phyloP scores from a whole-genome alignment of 2,113 vertebrate genomes.

The Rhombomys opimus region DNA sequence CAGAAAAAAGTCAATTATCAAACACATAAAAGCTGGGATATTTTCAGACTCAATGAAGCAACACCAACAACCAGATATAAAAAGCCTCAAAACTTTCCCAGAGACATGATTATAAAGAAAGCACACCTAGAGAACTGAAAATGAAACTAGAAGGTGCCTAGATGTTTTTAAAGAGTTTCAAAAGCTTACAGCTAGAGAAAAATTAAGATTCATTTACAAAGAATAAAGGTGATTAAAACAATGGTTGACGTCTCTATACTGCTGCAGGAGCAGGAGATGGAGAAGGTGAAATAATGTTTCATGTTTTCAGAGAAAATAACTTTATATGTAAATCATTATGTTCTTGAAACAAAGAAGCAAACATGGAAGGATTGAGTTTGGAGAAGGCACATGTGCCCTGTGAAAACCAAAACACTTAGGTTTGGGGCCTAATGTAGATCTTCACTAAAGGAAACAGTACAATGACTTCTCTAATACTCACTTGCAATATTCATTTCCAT shows the following conservation, averaged over 20 bases:
- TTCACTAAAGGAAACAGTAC: neutral
- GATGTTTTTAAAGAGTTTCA: neutral
- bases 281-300: neutral
- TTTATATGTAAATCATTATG: neutral
- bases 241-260: neutral
- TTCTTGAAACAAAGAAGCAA: constrained; percentile 8
- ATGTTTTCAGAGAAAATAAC: constrained; percentile 6
- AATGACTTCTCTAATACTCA: neutral
- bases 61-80: neutral
- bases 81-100: neutral
- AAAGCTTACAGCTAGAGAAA: neutral
- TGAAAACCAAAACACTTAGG: neutral
- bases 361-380: neutral
- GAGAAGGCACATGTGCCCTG: neutral
- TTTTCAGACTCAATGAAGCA: neutral
- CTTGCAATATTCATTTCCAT: neutral
- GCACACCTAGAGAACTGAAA: neutral
- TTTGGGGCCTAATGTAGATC: neutral
- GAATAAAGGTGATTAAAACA: neutral
- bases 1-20: neutral
- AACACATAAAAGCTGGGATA: neutral
- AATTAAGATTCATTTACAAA: neutral
- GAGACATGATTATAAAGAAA: neutral
- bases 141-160: neutral
- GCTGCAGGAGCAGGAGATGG: neutral